Evolutionary conservation across 2,113 vertebrate species (phyloP).

Genomic region (Equus quagga): DNA sequence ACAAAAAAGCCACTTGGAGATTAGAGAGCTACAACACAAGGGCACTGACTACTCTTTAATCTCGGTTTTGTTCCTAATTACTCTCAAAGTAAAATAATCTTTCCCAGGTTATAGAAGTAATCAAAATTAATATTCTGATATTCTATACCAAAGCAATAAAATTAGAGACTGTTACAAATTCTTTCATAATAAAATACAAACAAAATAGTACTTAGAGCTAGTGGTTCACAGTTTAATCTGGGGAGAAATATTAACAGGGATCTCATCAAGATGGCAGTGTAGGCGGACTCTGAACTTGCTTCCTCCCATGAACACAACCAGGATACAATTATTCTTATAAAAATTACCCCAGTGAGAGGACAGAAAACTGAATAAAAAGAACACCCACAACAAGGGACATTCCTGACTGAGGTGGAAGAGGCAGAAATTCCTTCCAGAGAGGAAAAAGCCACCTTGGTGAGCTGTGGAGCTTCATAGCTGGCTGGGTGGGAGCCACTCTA

Average conservation of each 20-base stretch:
- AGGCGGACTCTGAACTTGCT: no score
- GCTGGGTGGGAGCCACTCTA: no score
- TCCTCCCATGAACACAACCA: no score
- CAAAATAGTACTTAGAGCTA: not conserved
- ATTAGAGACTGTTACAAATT: not conserved
- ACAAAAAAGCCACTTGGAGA: not conserved
- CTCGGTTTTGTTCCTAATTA: not conserved
- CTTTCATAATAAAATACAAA: constrained; percentile 14
- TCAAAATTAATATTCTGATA: not conserved
- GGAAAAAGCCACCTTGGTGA: no score
- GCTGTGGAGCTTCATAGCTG: no score
- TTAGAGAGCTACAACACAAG: not conserved
- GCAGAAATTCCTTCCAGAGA: no score
- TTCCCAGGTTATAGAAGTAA: not conserved
- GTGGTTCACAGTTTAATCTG: not conserved
- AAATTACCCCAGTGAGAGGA: no score
- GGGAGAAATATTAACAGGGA: not conserved
- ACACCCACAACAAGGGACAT: no score
- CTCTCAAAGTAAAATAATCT: not conserved
- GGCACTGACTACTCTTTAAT: not conserved
- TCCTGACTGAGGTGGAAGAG: no score
- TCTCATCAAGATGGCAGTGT: no score
- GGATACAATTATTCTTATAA: no score
- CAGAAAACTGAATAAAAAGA: no score
- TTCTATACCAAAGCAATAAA: not conserved